Base-by-base conservation (phyloP, 2,797 vertebrate species). In the Neoniphon sammara region DNA sequence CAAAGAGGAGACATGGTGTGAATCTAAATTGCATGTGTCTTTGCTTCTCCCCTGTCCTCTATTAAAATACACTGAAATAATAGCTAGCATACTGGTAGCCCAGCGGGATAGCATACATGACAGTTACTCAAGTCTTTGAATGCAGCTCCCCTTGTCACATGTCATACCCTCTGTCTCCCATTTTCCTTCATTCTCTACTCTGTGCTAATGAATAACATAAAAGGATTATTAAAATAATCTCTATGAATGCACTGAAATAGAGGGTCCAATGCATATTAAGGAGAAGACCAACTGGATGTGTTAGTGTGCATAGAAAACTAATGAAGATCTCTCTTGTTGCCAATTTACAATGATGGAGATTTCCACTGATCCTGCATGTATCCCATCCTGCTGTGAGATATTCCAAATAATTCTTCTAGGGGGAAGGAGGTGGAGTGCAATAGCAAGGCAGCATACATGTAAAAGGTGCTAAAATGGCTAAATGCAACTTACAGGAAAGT, bases 1-100 rank as follows among this genome's bases (percentile, higher is more conserved):
- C 90, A 90, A 88, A 70, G 83, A 85, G 75, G 70, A 89, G 81
- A 67, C 76, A 3, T 81, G 85, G 81, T 27, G 81, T 87, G 87
- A 89, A 90, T 91, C 75, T 84, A 81, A 90, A 91, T 85, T 73
- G 64, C 82, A 76, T 62, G 82, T 81, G 82, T 73, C 83, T 73
- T 59, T 73, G 63, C 77, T 64, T 61, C 47, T 77, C 57, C 49
- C 46, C 31, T 47, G 61, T 74, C 54, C 30, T 20, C 58, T 52
- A 25, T 54, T 76, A 55, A 83, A 73, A 87, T 62, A 52, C 50
- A 71, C 74, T 77, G 73, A 70, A 84, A 83, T 84, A 83, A 82
- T 71, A 58, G 73, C 20, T 71, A 58, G 73, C 20, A 31, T 82
- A 61, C 52, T 62, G 23, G 66, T 36, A 66, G 62, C 63, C 65